Base-by-base conservation (phyloP, 2,113 vertebrate genomes). In the Engystomops pustulosus region DNA sequence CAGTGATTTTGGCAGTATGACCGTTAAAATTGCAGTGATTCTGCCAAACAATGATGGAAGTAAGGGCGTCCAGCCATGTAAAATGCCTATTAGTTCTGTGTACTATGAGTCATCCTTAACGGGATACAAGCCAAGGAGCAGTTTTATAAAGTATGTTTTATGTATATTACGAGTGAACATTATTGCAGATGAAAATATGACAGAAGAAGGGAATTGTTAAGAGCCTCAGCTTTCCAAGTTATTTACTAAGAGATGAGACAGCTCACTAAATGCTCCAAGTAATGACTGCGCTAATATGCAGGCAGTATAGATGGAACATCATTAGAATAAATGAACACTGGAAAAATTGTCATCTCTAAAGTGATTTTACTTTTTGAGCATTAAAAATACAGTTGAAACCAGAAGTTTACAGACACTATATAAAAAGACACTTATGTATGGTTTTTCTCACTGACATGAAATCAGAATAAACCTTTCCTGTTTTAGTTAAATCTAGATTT, bases 81-180 rank as follows among this genome's bases (percentile, higher is more conserved):
- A 30, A 47, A 49, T 74, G 25, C 30, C 70, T 74, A 10, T 72
- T 72, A 72, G 38, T 72, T 47, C 23, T 74, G 44, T 74, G 44
- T 30, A 49, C 44, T 27, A 18, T 74, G 70, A 74, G 44, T 74
- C 70, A 74, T 47, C 12, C 25, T 15, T 49, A 27, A 15, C 44
- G 30, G 70, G 45, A 47, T 17, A 74, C 41, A 49, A 49, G 44
- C 41, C 41, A 47, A 47, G 10, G 25, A 74, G 44, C 44, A 47
- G 44, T 30, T 74, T 74, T 74, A 17, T 32, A 47, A 74, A 74
- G 70, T 49, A 74, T 44, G 18, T 67, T 65, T 67, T 67, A 36
- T 67, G 32, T 67, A 67, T 67, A 67, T 67, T 67, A 67, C 32
- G 0, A 67, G 62, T 67, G 14, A 14, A 32, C 6, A 65, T 65